Evolutionary conservation across 2,888 invertebrate genomes (phyloP), one percentile per base, ranked within the genome.

Genomic region (Eupeodes latifasciatus): DNA sequence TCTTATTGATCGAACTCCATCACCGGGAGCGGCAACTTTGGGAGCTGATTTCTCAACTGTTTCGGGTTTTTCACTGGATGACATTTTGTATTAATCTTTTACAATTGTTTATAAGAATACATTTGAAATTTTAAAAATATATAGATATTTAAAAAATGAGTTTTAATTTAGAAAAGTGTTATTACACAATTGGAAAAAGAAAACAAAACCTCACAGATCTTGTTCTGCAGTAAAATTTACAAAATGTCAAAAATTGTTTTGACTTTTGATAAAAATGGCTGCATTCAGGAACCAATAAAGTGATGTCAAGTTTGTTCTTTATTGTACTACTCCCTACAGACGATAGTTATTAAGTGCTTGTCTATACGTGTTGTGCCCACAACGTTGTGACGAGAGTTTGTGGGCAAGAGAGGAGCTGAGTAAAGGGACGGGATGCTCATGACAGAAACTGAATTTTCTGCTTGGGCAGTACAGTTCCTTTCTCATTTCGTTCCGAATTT

Each of bases 1-100:
- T 93, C 94, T 95, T 89, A 97, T 93, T 1, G 97, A 97, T 85
- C 97, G 94, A 75, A 97, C 94, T 3, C 97, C 97, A 91, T 97
- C 97, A 47, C 97, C 97, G 53, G 97, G 96, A n/a, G 88, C 86
- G 19, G 89, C 87, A 12, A 74, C 34, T 75, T 89, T 82, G 0
- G 69, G 55, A 40, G 34, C 12, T 16, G 64, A 4, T 59, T 86
- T 82, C 4, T 79, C 66, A 12, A 47, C 14, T 11, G 57, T 6
- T 27, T 57, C 16, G 0, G 11, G 12, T 27, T 79, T 79, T 34
- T 80, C 47, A 16, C 51, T 71, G 0, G 86, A 66, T 82, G 83
- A 55, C 83, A 83, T 87, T 6, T 11, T 76, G 40, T 36, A 16
- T 0, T 4, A 12, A 4, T 27, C 2, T 27, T 2, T n/a, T 16